Evolutionary conservation across 2,888 invertebrate species (phyloP).

Genomic region (Dimorphilus gyrociliatus): DNA sequence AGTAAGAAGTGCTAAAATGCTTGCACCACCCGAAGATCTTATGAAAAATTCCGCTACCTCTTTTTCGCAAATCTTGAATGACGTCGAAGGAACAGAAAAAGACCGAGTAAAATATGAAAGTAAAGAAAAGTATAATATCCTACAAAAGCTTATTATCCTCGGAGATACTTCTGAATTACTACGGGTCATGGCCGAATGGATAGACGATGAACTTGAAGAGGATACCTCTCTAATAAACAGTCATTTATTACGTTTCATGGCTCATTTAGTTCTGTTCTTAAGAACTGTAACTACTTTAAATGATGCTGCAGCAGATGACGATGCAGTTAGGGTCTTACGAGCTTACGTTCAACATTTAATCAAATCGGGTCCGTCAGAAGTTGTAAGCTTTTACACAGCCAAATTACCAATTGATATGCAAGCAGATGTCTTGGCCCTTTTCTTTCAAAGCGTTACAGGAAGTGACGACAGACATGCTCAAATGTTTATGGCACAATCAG

Average conservation of each 20-base stretch:
- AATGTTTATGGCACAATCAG: too few species aligned
- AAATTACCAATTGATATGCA: too few species aligned
- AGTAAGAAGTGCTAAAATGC: too few species aligned
- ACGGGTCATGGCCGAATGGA: slow-evolving; percentile 46
- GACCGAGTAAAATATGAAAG: slow-evolving; percentile 41
- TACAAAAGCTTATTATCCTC: slow-evolving; percentile 69
- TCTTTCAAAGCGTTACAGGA: too few species aligned
- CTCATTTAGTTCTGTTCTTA: slow-evolving; percentile 67
- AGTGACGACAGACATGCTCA: too few species aligned
- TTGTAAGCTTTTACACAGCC: slow-evolving; percentile 58
- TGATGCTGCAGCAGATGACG: background rate
- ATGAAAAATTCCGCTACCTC: too few species aligned
- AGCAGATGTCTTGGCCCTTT: too few species aligned
- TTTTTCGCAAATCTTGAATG: too few species aligned
- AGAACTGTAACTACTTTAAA: slow-evolving; percentile 62
- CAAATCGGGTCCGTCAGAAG: slow-evolving; percentile 54
- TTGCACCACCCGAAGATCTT: too few species aligned
- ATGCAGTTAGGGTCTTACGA: background rate
- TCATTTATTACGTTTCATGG: slow-evolving; percentile 57
- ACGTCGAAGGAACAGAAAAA: slow-evolving; percentile 40
- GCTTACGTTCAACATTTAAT: too few species aligned
- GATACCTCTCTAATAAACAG: slow-evolving; percentile 12
- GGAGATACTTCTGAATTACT: slow-evolving; percentile 52
- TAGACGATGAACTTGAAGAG: slow-evolving; percentile 39
- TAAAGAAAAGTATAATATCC: slow-evolving; percentile 52